Evolutionary conservation across 2,888 invertebrate genomes (phyloP).

Genomic region (Cristatella mucedo): DNA sequence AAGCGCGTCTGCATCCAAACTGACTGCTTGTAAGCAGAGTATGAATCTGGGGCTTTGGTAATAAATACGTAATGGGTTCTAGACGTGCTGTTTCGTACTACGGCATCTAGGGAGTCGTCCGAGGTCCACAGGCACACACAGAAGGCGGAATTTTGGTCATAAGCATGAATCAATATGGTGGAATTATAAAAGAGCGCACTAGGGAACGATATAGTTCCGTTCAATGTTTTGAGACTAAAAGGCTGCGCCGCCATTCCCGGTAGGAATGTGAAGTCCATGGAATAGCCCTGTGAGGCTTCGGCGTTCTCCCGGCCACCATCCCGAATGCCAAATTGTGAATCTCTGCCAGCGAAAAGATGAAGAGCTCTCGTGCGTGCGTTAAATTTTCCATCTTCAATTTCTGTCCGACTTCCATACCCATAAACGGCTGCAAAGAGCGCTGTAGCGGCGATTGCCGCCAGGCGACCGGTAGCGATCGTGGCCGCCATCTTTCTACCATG

Average conservation of each 20-base stretch:
- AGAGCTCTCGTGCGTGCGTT: too few species aligned
- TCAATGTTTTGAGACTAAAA: slow-evolving; percentile 15
- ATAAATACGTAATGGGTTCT: slow-evolving; percentile 16
- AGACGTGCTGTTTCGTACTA: slow-evolving; percentile 11
- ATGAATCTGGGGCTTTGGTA: slow-evolving; percentile 11
- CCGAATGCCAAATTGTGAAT: too few species aligned
- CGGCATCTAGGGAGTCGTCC: slow-evolving; percentile 14
- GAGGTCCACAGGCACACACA: slow-evolving; percentile 16
- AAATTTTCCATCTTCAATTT: not conserved
- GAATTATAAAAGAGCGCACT: slow-evolving; percentile 10
- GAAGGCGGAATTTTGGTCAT: slow-evolving; percentile 17
- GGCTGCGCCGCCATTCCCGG: slow-evolving; percentile 15
- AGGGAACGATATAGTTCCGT: slow-evolving; percentile 15
- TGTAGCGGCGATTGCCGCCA: too few species aligned
- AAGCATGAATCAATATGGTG: slow-evolving; percentile 16
- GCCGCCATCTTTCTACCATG: too few species aligned
- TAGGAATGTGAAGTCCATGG: slow-evolving; percentile 6
- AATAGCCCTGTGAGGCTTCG: too few species aligned
- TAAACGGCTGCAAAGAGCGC: too few species aligned
- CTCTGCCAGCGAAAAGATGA: too few species aligned
- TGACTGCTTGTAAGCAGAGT: slow-evolving; percentile 14
- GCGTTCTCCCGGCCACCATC: too few species aligned
- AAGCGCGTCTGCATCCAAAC: too few species aligned
- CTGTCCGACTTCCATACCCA: too few species aligned
- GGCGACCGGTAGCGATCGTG: too few species aligned